Evolutionary conservation across 1,140 invertebrate genomes (phyloP), one percentile per base, ranked within the genome.

Genomic region (Cyclargus thomasi): DNA sequence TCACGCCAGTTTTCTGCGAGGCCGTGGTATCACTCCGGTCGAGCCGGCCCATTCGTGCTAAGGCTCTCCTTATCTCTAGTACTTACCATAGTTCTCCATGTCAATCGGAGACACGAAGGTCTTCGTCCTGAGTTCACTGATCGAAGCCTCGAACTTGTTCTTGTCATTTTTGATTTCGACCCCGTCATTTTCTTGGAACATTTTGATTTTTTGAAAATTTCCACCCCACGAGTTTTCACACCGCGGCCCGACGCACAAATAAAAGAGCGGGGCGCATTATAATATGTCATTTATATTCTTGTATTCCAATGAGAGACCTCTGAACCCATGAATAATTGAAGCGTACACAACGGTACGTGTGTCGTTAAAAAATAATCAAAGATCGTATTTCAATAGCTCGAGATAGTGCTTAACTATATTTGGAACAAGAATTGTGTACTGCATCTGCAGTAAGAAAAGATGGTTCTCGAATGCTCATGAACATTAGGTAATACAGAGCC

Each of bases 301-400:
- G 77, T 78, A 81, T 85, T 75, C 70, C 65, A 81, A 84, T 83
- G 81, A 80, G 68, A 17, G 68, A 84, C 83, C 85, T 86, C 53
- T 83, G 83, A 80, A 72, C 81, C 72, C 62, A 68, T 85, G 83
- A 86, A 88, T 85, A 80, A 83, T 83, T 80, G 68, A 82, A 79
- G 29, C 79, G 71, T 73, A 67, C 72, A 71, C 76, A 74, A 74
- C 77, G 70, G 65, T 70, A 62, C 10, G n/a, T 59, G 6, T 59
- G 7, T 59, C 2, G 5, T 59, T 7, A 59, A 59, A 59, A 59
- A 59, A 20, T 18, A 20, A 6, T 11, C 55, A 59, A 11, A 59
- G 55, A 59, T 59, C 3, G 55, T 21, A 11, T 59, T 59, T 20
- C 4, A 20, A 59, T 20, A 59, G 55, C 18, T 59, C 20, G 1